Base-by-base conservation (phyloP, 2,797 vertebrate genomes). In the Calcarius lapponicus region DNA sequence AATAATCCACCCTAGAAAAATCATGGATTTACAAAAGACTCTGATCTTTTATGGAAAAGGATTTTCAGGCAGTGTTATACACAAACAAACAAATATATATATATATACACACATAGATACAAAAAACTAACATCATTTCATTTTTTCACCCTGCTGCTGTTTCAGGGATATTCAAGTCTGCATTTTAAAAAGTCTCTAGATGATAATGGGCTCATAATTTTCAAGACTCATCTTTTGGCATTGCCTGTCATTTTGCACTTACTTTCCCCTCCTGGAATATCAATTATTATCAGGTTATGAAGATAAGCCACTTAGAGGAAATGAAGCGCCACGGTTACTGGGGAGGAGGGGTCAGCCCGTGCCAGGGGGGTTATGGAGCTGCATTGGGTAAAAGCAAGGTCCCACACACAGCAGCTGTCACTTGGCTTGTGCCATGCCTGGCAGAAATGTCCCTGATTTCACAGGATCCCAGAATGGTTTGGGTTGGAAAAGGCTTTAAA, bases 281-380 rank as follows among this genome's bases (percentile, higher is more conserved):
- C 96, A 96, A 96, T 97, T 80, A 84, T 95, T 96, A 97, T 96
- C 90, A 91, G 70, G 87, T 94, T 97, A 95, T 8, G 11, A 86
- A 93, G 86, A 83, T 97, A 96, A 97, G 86, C 96, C 95, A 75
- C 58, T 97, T 97, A 97, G 2, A 88, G 88, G 60, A 86, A 90
- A 93, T 93, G 86, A 92, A 96, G 70, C 89, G 64, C 38, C 48
- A 40, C 56, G 24, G 45, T 71, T 15, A 28, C 42, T 1, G 3
- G 36, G 53, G 94, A 74, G 83, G 86, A 65, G 71, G 73, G 96
- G 60, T 86, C 95, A 91, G 69, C 90, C 70, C 76, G 70, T 56
- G 42, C 90, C 76, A 81, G 38, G 67, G 31, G 45, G 66, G 65
- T 60, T 61, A 91, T 17, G 84, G 92, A 96, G 82, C 86, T 70